Evolutionary conservation across 2,888 invertebrate species (phyloP).

Genomic region (Caenorhabditis uteleia): DNA sequence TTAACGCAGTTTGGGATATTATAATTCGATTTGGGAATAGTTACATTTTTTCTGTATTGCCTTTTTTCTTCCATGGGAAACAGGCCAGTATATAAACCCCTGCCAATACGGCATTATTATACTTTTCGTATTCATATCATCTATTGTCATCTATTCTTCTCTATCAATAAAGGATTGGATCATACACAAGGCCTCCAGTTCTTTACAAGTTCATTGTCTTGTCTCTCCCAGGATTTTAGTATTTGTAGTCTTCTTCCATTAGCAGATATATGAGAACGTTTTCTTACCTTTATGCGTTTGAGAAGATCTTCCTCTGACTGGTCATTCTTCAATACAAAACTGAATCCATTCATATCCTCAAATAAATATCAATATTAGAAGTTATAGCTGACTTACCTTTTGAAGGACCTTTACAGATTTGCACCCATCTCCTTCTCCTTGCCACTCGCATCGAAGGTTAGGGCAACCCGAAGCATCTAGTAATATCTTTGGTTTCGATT

Average conservation of each 20-base stretch:
- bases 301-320: neutral
- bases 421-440: slow-evolving; percentile 16
- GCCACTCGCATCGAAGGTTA: slow-evolving; percentile 24
- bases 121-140: too few relatives aligned
- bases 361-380: neutral
- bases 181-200: too few relatives aligned
- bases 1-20: too few relatives aligned
- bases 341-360: neutral
- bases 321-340: neutral
- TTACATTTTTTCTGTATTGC: too few relatives aligned
- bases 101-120: too few relatives aligned
- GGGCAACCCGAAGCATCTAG: slow-evolving; percentile 14
- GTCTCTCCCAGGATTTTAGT: neutral
- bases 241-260: neutral
- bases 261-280: neutral
- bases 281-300: neutral
- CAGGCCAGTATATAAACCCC: too few relatives aligned
- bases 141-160: too few relatives aligned
- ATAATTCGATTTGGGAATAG: too few relatives aligned
- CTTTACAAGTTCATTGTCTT: too few relatives aligned
- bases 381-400: neutral
- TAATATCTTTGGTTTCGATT: slow-evolving; percentile 3
- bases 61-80: too few relatives aligned
- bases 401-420: slow-evolving; percentile 2
- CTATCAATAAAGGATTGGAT: too few relatives aligned